phyloP scores from a whole-genome alignment of 2,797 vertebrate genomes.

The Echiichthys vipera region DNA sequence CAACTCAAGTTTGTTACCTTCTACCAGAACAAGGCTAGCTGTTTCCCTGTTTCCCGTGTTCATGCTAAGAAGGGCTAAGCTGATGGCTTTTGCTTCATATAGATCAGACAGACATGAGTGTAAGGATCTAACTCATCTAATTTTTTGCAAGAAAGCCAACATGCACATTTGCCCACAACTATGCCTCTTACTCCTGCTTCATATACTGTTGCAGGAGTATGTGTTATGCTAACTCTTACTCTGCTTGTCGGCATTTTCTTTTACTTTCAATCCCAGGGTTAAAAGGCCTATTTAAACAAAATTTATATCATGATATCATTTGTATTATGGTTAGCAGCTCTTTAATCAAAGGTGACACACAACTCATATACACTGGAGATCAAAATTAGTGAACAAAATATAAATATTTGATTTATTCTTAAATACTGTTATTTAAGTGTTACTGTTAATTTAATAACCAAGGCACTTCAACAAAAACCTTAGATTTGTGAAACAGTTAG shows the following conservation, averaged over 20 bases:
- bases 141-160: neutral
- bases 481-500: too few species aligned
- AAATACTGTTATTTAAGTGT: too few species aligned
- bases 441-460: too few species aligned
- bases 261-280: neutral
- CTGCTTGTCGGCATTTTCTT: slow-evolving; percentile 4
- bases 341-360: slow-evolving; percentile 31
- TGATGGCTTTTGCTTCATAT: neutral
- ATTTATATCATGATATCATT: too few species aligned
- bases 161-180: neutral
- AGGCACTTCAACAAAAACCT: too few species aligned
- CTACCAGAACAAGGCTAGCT: neutral
- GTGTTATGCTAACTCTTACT: too few species aligned
- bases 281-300: slow-evolving; percentile 11
- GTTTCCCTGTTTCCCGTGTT: neutral
- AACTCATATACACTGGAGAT: slow-evolving; percentile 30
- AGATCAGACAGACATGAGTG: neutral
- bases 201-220: too few species aligned
- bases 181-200: neutral
- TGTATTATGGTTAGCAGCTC: too few species aligned
- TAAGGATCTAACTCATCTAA: neutral
- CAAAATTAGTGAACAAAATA: too few species aligned
- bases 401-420: too few species aligned
- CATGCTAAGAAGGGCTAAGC: neutral
- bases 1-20: neutral